Evolutionary conservation across 2,113 vertebrate species (phyloP), one percentile per base, ranked within the genome.

Genomic region (Chionomys nivalis): DNA sequence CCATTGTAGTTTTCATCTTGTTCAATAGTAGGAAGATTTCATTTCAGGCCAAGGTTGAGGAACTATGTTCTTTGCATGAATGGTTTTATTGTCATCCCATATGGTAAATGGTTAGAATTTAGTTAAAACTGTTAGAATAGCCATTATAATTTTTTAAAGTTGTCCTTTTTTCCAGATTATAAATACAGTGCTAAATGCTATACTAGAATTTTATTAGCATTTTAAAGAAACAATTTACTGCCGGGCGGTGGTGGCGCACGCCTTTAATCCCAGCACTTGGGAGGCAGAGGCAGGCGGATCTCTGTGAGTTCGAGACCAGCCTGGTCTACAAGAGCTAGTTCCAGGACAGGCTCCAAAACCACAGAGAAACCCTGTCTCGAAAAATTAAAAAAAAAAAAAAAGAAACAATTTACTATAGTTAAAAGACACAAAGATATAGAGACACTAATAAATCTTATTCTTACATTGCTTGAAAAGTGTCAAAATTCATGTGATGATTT

Each of bases 21-120:
- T 94, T 96, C 96, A 95, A 95, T 79, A 90, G 86, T 79, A 82
- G 39, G 39, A 90, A 87, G 65, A 93, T 93, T 96, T 96, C 95
- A 89, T 97, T 95, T 96, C 96, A 95, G 47, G 76, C 31, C 70
- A 86, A 31, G 44, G 61, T 89, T 89, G 94, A 88, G 83, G 92
- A 95, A 39, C 13, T 33, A 87, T 89, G 33, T 90, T 92, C 76
- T 95, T 94, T 88, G 76, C 81, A 89, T 94, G 21, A n/a, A 47
- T 96, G 28, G 2, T 87, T 96, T 96, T 96, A 96, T 49, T 96
- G 77, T 63, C 65, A n/a, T 76, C 61, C 77, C 21, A 83, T n/a
- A 88, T 28, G 47, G 16, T 66, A 24, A 95, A 87, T 52, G 44
- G 12, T 81, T 90, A 65, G 70, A 94, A 76, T 86, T 21, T 58